A percentile compares a stretch with the other conserved stretches of the same genome.
phyloP scores from a whole-genome alignment of 1,140 invertebrate species.

The Cydia amplana region DNA sequence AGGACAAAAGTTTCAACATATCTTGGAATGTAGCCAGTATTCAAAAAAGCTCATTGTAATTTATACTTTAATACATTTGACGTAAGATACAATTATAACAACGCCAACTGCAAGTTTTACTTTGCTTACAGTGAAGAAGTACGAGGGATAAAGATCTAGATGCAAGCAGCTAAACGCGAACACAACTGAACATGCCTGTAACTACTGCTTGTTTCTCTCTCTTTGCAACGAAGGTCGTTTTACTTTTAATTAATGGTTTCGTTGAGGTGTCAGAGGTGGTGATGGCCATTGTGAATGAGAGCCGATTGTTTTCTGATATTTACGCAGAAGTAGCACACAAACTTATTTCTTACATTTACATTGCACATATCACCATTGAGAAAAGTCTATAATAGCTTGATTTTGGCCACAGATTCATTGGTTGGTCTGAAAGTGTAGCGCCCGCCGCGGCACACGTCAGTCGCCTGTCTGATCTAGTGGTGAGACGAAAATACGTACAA shows the following conservation, averaged over 20 bases:
- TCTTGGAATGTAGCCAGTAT: constrained; percentile 40
- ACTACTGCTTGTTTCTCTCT: constrained; percentile 49
- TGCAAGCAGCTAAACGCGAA: constrained; percentile 50
- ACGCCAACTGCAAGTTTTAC: constrained; percentile 23
- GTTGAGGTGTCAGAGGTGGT: constrained; percentile 27
- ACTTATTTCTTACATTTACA: background rate
- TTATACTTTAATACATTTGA: constrained; percentile 35
- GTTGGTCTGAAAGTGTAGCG: background rate
- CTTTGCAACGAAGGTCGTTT: constrained; percentile 25
- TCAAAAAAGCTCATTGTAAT: constrained; percentile 30
- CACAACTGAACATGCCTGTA: constrained; percentile 59
- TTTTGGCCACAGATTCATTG: background rate
- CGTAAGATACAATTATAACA: constrained; percentile 32
- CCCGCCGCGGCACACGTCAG: constrained; percentile 10
- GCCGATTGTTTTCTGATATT: constrained; percentile 15
- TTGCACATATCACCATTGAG: background rate
- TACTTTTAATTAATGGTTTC: constrained; percentile 43
- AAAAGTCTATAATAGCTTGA: background rate
- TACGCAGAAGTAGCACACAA: background rate
- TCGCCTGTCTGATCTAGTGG: constrained; percentile 11
- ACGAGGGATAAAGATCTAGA: constrained; percentile 61
- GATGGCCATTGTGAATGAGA: constrained; percentile 23
- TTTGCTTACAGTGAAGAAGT: constrained; percentile 51
- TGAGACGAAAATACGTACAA: constrained; percentile 18
- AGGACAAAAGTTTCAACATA: constrained; percentile 66